A percentile compares a stretch with the other conserved stretches of the same genome.
Evolutionary conservation across 2,888 invertebrate genomes (phyloP).

Genomic region (Macropis europaea): DNA sequence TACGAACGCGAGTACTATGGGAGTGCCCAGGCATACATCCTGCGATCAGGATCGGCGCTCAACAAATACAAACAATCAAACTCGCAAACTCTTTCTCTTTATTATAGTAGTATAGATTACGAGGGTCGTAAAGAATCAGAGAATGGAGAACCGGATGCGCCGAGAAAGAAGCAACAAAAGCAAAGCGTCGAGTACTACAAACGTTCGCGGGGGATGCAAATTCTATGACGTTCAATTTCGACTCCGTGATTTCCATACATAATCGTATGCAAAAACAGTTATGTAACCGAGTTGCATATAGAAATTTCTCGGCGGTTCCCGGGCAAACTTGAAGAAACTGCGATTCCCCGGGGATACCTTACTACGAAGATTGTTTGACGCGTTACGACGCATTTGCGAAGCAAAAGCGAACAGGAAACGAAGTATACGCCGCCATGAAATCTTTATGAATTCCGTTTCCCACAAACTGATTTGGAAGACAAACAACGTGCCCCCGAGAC

Average conservation of each 20-base stretch:
- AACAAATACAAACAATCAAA: too few species aligned
- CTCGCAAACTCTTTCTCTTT: too few species aligned
- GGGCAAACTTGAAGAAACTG: background rate
- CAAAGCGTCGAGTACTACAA: too few species aligned
- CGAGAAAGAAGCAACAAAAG: too few species aligned
- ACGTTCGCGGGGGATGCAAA: background rate
- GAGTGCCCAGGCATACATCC: too few species aligned
- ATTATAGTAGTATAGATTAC: too few species aligned
- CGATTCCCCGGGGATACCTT: background rate
- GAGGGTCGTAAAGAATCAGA: too few species aligned
- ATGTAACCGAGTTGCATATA: slow-evolving; percentile 9
- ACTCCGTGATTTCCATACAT: background rate
- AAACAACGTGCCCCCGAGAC: too few species aligned
- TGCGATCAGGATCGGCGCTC: too few species aligned
- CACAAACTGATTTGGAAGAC: too few species aligned
- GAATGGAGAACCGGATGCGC: too few species aligned
- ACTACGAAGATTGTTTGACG: background rate
- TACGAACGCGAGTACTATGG: too few species aligned
- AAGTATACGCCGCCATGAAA: background rate
- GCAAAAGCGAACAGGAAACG: background rate
- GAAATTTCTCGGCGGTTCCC: background rate
- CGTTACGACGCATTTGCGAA: background rate
- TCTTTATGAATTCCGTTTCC: background rate
- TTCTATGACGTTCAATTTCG: background rate
- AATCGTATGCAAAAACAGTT: slow-evolving; percentile 23